Evolutionary conservation across 2,888 invertebrate genomes (phyloP), one percentile per base, ranked within the genome.

Genomic region (Daptonema setosum): DNA sequence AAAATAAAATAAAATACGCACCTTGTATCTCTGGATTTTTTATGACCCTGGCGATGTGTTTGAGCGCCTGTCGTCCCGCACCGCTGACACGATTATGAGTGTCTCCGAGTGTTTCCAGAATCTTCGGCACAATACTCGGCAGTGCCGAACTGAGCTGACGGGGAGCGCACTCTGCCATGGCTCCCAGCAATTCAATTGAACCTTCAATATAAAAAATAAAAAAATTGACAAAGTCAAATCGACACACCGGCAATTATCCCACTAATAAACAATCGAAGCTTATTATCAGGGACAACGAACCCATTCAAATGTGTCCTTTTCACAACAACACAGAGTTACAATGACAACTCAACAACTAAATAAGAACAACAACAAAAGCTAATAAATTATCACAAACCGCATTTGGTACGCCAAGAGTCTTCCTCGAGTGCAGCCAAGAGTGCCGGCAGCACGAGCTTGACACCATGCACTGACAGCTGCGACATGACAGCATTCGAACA

Each of bases 111-210:
- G 91, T 87, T 74, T 91, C 91, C 61, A 93, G 91, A 45, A 97
- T 78, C 69, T 90, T 88, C 24, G 97, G 97, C 59, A 99, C 95
- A 71, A 99, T 95, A 71, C 83, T 87, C 1, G 97, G 97, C 65
- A 97, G 77, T 72, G 95, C 95, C 1, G 91, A 88, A 2, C 93
- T 93, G 61, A 99, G 76, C 73, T 99, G 97, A 72, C 93, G 91
- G 0, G 97, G 97, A 0, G 97, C 97, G 74, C 95, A 97, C 75
- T 83, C 91, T 0, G 95, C 93, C 93, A 97, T 95, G 17, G 91
- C 87, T 14, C 95, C 93, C 28, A 95, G 77, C 56, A 95, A 75
- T 71, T 95, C 93, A 57, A 93, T 87, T 0, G 91, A 90, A 30
- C 90, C 85, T 83, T 71, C 55, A 8, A 50, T 35, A 11, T 8